Evolutionary conservation across 1,140 invertebrate species (phyloP).

Genomic region (Drosophila gunungcola): DNA sequence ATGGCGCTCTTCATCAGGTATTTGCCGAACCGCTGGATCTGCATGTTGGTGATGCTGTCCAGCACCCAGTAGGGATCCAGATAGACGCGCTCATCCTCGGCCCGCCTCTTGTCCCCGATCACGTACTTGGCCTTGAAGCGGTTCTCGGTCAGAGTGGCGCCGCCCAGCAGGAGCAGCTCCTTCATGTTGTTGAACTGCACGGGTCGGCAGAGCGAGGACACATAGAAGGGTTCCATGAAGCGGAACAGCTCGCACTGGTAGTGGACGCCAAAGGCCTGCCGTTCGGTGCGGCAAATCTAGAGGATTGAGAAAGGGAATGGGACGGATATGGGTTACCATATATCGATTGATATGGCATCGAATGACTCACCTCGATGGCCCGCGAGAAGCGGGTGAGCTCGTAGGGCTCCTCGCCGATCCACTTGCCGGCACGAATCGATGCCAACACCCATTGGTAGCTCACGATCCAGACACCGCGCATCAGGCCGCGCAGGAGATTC

Average conservation of each 20-base stretch:
- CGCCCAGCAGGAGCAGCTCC: constrained; percentile 85
- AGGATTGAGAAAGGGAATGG: neutral
- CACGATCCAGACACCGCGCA: constrained; percentile 87
- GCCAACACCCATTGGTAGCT: constrained; percentile 85
- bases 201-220: constrained; percentile 75
- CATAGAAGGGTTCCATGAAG: constrained; percentile 85
- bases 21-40: constrained; percentile 66
- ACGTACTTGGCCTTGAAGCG: constrained; percentile 84
- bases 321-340: neutral
- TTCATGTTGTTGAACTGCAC: constrained; percentile 84
- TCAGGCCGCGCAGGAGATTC: constrained; percentile 86
- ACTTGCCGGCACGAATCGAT: constrained; percentile 85
- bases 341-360: too few relatives aligned
- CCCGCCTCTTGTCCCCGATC: constrained; percentile 83
- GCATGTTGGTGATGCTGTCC: constrained; percentile 83
- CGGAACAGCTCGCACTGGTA: constrained; percentile 85
- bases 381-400: constrained; percentile 85
- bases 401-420: constrained; percentile 86
- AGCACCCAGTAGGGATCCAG: constrained; percentile 85
- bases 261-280: constrained; percentile 85
- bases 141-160: constrained; percentile 82
- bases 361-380: constrained; percentile 85
- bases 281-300: constrained; percentile 85
- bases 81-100: constrained; percentile 70
- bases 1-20: constrained; percentile 75